phyloP scores from a whole-genome alignment of 2,797 vertebrate genomes.

The Bucorvus abyssinicus region DNA sequence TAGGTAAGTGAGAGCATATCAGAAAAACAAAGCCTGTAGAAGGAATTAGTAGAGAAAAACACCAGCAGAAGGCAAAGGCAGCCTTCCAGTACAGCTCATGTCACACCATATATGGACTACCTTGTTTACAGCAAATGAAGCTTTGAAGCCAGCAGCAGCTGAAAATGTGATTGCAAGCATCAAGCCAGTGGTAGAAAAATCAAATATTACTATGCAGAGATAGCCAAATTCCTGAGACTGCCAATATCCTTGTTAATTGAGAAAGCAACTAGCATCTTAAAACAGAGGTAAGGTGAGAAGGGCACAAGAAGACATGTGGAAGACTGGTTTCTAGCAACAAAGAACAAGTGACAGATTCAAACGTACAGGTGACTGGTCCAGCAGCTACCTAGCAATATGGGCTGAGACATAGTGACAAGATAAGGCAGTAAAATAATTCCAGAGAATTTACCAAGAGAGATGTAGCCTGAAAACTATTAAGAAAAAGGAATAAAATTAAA shows the following conservation, averaged over 20 bases:
- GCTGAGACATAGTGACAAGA: background rate
- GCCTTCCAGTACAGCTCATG: slow-evolving; percentile 50
- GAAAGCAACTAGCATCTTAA: background rate
- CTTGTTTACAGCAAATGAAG: slow-evolving; percentile 31
- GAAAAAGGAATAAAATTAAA: background rate
- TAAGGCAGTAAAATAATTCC: background rate
- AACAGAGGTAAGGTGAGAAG: background rate
- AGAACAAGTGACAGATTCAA: background rate
- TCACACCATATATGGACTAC: background rate
- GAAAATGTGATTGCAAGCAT: background rate
- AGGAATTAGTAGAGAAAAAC: slow-evolving; percentile 55
- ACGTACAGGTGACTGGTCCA: background rate
- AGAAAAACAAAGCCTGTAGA: slow-evolving; percentile 28
- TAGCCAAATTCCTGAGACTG: background rate
- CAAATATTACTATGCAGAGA: background rate
- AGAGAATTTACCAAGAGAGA: background rate
- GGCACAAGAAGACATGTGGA: background rate
- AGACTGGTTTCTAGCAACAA: background rate
- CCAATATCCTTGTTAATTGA: background rate
- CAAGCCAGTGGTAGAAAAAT: background rate
- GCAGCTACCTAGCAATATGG: background rate
- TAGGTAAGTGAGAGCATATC: slow-evolving; percentile 34
- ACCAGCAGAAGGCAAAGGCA: slow-evolving; percentile 58
- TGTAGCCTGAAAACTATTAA: background rate
- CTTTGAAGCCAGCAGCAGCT: slow-evolving; percentile 2